phyloP scores from a whole-genome alignment of 2,797 vertebrate species.

The Gadopsis marmoratus region DNA sequence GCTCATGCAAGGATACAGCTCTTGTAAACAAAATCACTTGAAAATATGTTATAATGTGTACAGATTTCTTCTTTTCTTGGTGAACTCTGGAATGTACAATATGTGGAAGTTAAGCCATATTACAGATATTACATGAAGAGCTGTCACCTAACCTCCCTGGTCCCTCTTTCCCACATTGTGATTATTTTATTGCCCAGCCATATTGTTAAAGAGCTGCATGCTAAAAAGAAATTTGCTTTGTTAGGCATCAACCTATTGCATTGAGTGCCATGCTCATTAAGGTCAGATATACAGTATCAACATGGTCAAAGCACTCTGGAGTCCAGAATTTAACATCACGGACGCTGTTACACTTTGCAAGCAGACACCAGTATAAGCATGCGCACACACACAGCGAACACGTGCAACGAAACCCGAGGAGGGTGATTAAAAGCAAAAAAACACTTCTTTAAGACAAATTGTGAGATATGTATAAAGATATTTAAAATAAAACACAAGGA shows the following conservation, averaged over 20 bases:
- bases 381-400: constrained; percentile 15
- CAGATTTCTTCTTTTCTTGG: constrained; percentile 75
- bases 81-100: constrained; percentile 87
- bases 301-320: constrained; percentile 38
- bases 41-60: constrained; percentile 81
- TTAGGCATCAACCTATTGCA: constrained; percentile 34
- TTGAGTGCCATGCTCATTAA: constrained; percentile 3
- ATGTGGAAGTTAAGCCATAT: constrained; percentile 71
- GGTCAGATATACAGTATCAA: constrained; percentile 39
- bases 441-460: constrained; percentile 68
- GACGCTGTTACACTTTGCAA: constrained; percentile 3
- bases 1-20: constrained; percentile 91
- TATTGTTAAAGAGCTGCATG: constrained; percentile 23
- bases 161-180: constrained; percentile 15
- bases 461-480: constrained; percentile 52
- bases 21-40: constrained; percentile 89
- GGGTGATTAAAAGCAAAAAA: constrained; percentile 36
- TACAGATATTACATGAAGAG: constrained; percentile 49
- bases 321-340: constrained; percentile 10
- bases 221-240: constrained; percentile 51
- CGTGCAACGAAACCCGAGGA: constrained; percentile 50
- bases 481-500: constrained; percentile 18
- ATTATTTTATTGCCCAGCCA: constrained; percentile 47
- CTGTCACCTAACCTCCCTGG: not conserved
- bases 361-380: constrained; percentile 15